phyloP scores from a whole-genome alignment of 2,888 invertebrate species.

The Calliopum simillimum region DNA sequence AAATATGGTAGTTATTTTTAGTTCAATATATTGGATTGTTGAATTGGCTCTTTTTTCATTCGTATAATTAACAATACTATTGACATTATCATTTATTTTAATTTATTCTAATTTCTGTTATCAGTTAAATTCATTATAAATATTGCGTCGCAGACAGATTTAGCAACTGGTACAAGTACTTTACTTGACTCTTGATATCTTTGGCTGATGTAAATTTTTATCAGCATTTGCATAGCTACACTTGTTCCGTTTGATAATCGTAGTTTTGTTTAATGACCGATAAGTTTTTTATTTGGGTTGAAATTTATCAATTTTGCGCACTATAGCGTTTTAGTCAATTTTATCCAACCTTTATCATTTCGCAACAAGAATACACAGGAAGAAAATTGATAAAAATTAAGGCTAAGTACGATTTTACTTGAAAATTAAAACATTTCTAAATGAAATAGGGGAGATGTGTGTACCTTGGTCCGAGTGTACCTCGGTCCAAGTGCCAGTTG shows the following conservation, averaged over 20 bases:
- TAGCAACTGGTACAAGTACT: not conserved
- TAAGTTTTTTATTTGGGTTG: not conserved
- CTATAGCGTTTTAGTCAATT: not conserved
- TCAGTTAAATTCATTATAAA: not conserved
- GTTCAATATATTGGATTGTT: too few relatives aligned
- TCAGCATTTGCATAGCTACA: slow-evolving; percentile 1
- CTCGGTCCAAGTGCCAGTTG: too few relatives aligned
- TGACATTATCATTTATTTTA: not conserved
- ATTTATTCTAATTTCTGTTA: not conserved
- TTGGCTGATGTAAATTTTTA: slow-evolving; percentile 23
- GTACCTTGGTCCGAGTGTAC: too few relatives aligned
- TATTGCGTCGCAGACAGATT: slow-evolving; percentile 11
- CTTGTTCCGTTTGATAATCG: not conserved
- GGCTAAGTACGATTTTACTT: too few relatives aligned
- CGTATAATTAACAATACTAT: too few relatives aligned
- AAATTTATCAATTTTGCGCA: slow-evolving; percentile 9
- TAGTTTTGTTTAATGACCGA: not conserved
- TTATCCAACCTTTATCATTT: too few relatives aligned
- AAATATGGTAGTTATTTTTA: too few relatives aligned
- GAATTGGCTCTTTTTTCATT: too few relatives aligned
- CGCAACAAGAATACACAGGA: too few relatives aligned
- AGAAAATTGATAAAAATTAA: too few relatives aligned
- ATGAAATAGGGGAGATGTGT: too few relatives aligned
- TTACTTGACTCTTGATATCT: not conserved
- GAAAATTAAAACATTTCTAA: too few relatives aligned